Percentiles rank a stretch among this genome's conserved stretches.
These are phyloP conservation scores for Paratilapia polleni DNA, from an alignment of 2,113 vertebrate genomes.

Conservation along the genomic window DNA sequence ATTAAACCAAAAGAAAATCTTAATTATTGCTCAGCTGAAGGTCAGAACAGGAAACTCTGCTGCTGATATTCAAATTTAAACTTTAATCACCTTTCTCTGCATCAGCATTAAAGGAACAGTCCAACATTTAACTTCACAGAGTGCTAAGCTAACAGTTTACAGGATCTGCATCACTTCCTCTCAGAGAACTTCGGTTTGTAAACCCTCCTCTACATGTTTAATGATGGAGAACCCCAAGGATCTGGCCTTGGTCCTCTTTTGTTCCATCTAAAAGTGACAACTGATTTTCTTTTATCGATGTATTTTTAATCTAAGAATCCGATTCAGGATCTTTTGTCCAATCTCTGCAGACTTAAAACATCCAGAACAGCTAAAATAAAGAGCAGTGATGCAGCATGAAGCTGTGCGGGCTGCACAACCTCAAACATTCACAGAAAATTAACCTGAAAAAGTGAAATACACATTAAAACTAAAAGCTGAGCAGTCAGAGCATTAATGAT, in stretches of 20 bases:
- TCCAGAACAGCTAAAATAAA: background rate
- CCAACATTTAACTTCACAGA: background rate
- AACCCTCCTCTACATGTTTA: background rate
- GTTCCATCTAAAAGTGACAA: background rate
- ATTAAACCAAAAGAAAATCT: constrained; percentile 5
- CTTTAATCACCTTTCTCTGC: background rate
- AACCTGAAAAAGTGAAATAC: background rate
- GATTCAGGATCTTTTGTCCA: background rate
- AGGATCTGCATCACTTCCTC: background rate
- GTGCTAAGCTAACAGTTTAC: background rate
- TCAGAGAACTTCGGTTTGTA: background rate
- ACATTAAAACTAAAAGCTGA: background rate
- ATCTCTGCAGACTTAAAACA: background rate
- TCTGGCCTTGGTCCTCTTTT: background rate
- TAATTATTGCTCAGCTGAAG: background rate
- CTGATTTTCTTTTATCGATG: background rate
- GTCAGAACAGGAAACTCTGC: background rate
- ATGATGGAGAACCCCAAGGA: background rate
- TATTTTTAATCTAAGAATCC: background rate
- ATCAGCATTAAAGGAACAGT: background rate
- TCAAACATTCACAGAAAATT: background rate
- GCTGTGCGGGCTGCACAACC: background rate
- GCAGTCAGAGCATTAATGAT: too few relatives aligned
- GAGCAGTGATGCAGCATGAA: background rate
- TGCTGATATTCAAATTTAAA: background rate